Conservation (phyloP, 2,113 vertebrate species). For the Chlamydotis undulata region DNA sequence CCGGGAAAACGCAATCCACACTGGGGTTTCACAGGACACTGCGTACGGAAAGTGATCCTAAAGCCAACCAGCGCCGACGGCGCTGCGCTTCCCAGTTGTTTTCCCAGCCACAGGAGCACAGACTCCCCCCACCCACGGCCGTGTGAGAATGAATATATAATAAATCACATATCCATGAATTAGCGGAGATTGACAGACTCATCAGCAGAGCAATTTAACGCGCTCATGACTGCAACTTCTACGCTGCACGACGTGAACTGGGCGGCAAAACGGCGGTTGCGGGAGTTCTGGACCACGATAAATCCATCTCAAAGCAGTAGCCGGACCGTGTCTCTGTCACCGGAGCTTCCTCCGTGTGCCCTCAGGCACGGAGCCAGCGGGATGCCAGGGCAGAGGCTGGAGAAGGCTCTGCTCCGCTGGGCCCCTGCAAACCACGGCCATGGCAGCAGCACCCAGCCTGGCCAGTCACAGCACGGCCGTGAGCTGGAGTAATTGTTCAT, state of each 20-base stretch:
- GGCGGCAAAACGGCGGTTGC: not conserved
- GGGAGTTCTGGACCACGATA: not conserved
- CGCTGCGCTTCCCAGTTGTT: too few relatives aligned
- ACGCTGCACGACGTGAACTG: rapidly evolving
- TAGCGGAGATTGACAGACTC: not conserved
- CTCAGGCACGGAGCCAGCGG: not conserved
- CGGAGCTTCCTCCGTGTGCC: not conserved
- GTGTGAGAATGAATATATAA: not conserved
- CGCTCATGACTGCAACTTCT: not conserved
- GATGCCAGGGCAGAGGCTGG: not conserved
- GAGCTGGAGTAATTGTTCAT: not conserved
- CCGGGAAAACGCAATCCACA: rapidly evolving
- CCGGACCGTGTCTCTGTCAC: not conserved
- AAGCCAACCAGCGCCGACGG: not conserved
- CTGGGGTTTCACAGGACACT: rapidly evolving
- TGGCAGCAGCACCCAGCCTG: not conserved
- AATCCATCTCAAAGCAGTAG: not conserved
- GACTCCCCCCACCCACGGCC: not conserved
- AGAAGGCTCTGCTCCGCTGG: rapidly evolving
- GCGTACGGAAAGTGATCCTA: not conserved
- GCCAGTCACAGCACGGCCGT: rapidly evolving
- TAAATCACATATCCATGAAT: rapidly evolving
- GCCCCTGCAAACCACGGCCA: not conserved
- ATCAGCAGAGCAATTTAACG: not conserved
- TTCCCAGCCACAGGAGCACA: not conserved